These are phyloP conservation scores for Halictus ligatus DNA, from an alignment of 2,888 invertebrate species.

Conservation along the genomic window DNA sequence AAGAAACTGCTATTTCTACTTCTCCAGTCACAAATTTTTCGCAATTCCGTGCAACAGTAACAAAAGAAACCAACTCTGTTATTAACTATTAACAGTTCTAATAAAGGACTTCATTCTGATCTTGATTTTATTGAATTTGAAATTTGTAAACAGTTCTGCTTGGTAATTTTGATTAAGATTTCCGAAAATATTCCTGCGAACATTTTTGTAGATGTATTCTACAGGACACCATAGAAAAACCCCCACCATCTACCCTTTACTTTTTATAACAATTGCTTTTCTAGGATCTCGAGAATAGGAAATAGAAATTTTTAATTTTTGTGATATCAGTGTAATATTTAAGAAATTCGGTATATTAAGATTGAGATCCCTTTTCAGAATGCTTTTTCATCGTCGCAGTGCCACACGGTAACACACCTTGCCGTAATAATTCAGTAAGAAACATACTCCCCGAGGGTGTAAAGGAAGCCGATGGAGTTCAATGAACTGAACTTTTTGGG, in stretches of 20 bases:
- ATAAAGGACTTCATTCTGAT: no score
- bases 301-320: neutral
- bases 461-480: neutral
- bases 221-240: neutral
- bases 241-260: neutral
- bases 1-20: neutral
- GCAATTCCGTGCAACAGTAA: no score
- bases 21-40: neutral
- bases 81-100: no score
- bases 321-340: neutral
- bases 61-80: no score
- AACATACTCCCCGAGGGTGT: neutral
- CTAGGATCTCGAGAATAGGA: neutral
- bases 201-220: neutral
- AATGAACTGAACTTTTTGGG: conserved; percentile 29
- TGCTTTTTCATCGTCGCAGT: neutral
- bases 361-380: neutral
- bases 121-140: neutral
- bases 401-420: neutral
- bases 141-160: no score
- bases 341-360: neutral
- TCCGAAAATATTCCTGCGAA: neutral
- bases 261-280: neutral
- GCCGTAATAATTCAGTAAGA: neutral
- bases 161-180: neutral